A percentile compares a stretch with the other conserved stretches of the same genome.
phyloP scores from a whole-genome alignment of 1,140 invertebrate genomes.

The Megalopta genalis region DNA sequence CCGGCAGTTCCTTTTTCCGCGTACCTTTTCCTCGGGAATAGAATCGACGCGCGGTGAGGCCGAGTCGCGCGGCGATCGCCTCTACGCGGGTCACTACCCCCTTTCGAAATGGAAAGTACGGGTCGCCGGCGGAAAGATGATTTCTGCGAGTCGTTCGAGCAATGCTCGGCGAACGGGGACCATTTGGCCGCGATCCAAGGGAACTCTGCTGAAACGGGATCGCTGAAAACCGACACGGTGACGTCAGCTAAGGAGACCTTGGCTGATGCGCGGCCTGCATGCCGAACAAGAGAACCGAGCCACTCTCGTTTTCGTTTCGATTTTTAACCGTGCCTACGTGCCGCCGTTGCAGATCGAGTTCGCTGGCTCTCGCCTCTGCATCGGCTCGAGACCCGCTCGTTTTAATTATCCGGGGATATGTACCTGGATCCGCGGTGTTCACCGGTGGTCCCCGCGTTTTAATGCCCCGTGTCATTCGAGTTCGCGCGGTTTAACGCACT shows the following conservation, averaged over 20 bases:
- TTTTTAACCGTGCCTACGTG: slow-evolving; percentile 23
- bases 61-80: too few relatives aligned
- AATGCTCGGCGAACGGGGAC: background rate
- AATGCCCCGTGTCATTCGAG: slow-evolving; percentile 14
- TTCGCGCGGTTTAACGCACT: slow-evolving; percentile 40
- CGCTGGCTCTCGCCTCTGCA: too few relatives aligned
- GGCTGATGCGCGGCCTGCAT: slow-evolving; percentile 51
- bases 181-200: slow-evolving; percentile 50
- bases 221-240: slow-evolving; percentile 49
- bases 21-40: background rate
- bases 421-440: background rate
- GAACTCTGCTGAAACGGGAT: slow-evolving; percentile 43
- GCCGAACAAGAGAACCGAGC: slow-evolving; percentile 21
- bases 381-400: too few relatives aligned
- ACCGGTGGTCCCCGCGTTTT: background rate
- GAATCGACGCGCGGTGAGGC: too few relatives aligned
- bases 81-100: background rate
- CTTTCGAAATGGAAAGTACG: background rate
- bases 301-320: slow-evolving; percentile 65
- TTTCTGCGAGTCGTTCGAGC: background rate
- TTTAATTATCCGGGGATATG: background rate
- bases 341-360: background rate
- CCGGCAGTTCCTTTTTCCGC: background rate
- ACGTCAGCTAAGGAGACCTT: slow-evolving; percentile 60
- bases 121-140: background rate